phyloP scores from a whole-genome alignment of 2,888 invertebrate species.

The Cryptophagus acutangulus region DNA sequence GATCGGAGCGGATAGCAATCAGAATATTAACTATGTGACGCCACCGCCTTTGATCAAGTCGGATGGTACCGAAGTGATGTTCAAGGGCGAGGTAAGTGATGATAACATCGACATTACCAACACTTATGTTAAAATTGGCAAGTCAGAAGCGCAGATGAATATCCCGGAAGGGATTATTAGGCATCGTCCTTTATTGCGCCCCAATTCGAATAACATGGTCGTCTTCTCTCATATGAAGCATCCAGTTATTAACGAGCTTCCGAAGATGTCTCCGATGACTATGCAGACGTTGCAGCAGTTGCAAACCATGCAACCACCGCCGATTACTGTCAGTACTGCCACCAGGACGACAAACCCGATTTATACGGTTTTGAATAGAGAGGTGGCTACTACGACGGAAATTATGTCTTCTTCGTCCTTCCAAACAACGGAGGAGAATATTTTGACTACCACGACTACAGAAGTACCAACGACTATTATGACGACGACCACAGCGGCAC shows the following conservation, averaged over 20 bases:
- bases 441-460: slow-evolving; percentile 21
- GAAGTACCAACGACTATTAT: slow-evolving; percentile 41
- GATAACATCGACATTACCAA: slow-evolving; percentile 44
- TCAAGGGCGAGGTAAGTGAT: slow-evolving; percentile 46
- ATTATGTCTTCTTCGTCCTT: slow-evolving; percentile 29
- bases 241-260: slow-evolving; percentile 24
- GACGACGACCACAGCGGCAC: slow-evolving; percentile 49
- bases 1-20: slow-evolving; percentile 33
- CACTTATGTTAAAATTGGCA: slow-evolving; percentile 48
- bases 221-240: slow-evolving; percentile 29
- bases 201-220: slow-evolving; percentile 18
- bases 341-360: background rate
- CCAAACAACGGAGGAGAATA: slow-evolving; percentile 12
- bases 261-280: slow-evolving; percentile 23
- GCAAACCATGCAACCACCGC: slow-evolving; percentile 61
- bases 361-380: background rate
- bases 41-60: slow-evolving; percentile 31
- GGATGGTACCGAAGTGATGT: slow-evolving; percentile 36
- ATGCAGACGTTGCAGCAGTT: slow-evolving; percentile 49
- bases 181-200: slow-evolving; percentile 12
- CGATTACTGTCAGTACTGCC: slow-evolving; percentile 34
- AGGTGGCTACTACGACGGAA: slow-evolving; percentile 10
- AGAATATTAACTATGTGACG: slow-evolving; percentile 36
- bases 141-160: slow-evolving; percentile 47
- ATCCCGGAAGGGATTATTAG: slow-evolving; percentile 12